Base-by-base conservation (phyloP, 2,797 vertebrate species). In the Lepilemur septentrionalis region DNA sequence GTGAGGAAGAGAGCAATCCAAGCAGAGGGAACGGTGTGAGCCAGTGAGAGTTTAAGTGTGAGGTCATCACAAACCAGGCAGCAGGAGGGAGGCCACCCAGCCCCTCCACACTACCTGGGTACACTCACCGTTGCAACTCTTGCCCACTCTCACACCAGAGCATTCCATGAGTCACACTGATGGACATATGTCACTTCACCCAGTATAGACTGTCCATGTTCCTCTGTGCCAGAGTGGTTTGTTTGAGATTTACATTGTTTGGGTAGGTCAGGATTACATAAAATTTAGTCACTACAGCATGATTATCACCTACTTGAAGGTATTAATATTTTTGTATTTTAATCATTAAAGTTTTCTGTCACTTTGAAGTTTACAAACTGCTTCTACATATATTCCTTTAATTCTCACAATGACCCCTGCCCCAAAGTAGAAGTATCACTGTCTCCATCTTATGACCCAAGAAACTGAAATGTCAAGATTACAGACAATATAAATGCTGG, bases 381-480 rank as follows among this genome's bases (percentile, higher is more conserved):
- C 88, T 78, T 88, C 69, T 89, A 23, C n/a, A 8, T 23, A 9
- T 30, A 30, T 13, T n/a, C 65, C 28, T 38, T n/a, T 48, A 46
- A 63, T 72, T 41, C 1, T 78, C 55, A 90, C 22, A 55, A 70
- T 2, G 2, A 79, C 63, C 32, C 15, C 43, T 15, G 28, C 14
- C 18, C 22, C 4, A 65, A 88, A 89, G 67, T 28, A 65, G 46
- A 93, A 35, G 23, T 38, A 59, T 57, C 25, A n/a, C 25, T 67
- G 9, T 70, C 46, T 48, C 38, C 32, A 76, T 41, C 67, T 87
- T 55, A 82, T 43, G 73, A 72, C 12, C 32, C 38, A 82, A 88
- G 61, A 94, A 85, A 89, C 38, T 80, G 43, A 96, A 92, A 93
- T 41, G 55, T 59, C 50, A 69, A 50, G 32, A 82, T 41, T 38